Conservation (phyloP, 2,113 vertebrate genomes). For the Callipepla squamata region DNA sequence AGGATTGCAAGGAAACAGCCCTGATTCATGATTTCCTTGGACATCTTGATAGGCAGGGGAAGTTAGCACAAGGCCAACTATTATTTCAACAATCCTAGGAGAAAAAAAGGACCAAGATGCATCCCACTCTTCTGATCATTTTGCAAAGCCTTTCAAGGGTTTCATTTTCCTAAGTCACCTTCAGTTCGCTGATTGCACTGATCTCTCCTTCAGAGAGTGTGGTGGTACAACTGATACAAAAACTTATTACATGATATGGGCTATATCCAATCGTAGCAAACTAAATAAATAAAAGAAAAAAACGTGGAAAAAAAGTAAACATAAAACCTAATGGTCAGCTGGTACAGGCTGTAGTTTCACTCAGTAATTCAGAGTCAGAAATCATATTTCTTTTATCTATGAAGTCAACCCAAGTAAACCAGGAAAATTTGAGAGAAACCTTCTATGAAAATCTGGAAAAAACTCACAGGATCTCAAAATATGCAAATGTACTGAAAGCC, state of each 20-base stretch:
- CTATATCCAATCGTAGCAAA: not conserved
- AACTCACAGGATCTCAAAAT: not conserved
- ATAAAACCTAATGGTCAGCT: not conserved
- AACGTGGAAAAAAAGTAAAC: not conserved
- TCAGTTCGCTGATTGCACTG: not conserved
- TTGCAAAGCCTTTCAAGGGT: not conserved
- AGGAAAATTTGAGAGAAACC: not conserved
- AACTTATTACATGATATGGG: not conserved
- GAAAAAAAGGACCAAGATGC: not conserved
- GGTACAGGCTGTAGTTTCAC: not conserved
- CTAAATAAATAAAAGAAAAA: not conserved
- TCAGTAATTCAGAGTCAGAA: not conserved
- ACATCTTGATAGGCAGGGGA: not conserved
- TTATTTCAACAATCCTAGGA: not conserved
- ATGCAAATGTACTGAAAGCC: not conserved
- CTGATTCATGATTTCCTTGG: not conserved
- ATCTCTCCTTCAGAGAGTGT: not conserved
- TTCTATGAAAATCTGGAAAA: not conserved
- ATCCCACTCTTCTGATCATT: not conserved
- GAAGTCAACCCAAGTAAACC: not conserved
- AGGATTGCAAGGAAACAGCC: not conserved
- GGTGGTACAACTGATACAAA: not conserved
- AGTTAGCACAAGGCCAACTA: not conserved
- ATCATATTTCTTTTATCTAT: not conserved
- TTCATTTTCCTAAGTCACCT: conserved; percentile 31